Percentiles rank a stretch among this genome's conserved stretches.
These are phyloP conservation scores for Vimba vimba DNA, from an alignment of 2,113 vertebrate genomes.

Conservation along the genomic window DNA sequence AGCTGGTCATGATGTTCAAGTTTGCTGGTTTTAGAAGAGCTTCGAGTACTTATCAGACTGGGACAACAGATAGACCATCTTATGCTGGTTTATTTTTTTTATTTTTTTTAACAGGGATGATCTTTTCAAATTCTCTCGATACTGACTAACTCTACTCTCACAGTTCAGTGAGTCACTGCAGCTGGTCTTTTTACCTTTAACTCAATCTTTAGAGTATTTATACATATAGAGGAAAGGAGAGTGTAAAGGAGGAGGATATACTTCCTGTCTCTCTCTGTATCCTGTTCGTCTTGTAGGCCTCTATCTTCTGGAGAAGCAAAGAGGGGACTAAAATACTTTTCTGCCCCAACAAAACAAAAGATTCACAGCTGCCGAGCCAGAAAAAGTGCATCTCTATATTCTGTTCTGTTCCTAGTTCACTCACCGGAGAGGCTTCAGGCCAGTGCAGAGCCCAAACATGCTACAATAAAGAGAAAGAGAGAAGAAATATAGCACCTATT, in stretches of 20 bases:
- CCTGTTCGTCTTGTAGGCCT: not conserved
- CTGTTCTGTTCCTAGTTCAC: slow-evolving; percentile 13
- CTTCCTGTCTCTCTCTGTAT: not conserved
- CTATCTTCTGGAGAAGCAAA: slow-evolving; percentile 1
- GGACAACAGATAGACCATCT: not conserved
- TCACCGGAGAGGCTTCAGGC: not conserved
- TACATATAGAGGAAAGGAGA: not conserved
- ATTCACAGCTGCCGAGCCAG: slow-evolving; percentile 1
- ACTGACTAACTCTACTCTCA: not conserved
- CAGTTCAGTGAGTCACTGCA: slow-evolving; percentile 9
- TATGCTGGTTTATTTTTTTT: not conserved
- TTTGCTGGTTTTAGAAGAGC: not conserved
- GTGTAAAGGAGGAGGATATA: not conserved
- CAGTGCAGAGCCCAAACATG: not conserved
- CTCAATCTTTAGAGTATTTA: not conserved
- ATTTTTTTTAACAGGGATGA: not conserved
- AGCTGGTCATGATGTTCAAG: not conserved
- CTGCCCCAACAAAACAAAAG: slow-evolving; percentile 8
- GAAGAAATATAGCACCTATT: not conserved
- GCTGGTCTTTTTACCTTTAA: slow-evolving; percentile 2
- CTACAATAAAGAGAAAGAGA: not conserved
- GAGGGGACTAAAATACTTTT: not conserved
- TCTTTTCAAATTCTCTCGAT: not conserved
- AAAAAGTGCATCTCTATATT: slow-evolving; percentile 20
- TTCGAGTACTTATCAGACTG: not conserved